Evolutionary conservation across 2,113 vertebrate species (phyloP), one percentile per base, ranked within the genome.

Genomic region (Syngnathoides biaculeatus): DNA sequence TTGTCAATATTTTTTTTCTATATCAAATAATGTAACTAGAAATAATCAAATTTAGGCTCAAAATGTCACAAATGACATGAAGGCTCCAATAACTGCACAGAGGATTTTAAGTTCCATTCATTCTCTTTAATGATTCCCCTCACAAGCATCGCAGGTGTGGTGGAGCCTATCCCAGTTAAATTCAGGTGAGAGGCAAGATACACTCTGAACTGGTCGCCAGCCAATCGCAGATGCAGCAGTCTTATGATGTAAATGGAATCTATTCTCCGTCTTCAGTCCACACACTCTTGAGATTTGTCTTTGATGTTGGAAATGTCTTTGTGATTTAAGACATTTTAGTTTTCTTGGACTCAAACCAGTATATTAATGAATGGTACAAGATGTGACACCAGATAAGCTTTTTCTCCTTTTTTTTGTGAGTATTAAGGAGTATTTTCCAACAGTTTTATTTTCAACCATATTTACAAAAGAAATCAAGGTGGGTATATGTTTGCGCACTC

Each of bases 361-460:
- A 90, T 89, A 94, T 92, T 90, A 94, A 94, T 92, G 94, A 83
- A 93, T 89, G 83, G 67, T 90, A 88, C 83, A 92, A 93, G 91
- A 93, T 22, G 6, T 27, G 52, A 30, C 26, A 93, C 93, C 92
- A 92, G 84, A 71, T 83, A 75, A 73, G 80, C 77, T 88, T 75
- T 91, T 93, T 88, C 71, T 88, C 91, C 81, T 78, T 75, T 56
- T 77, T 53, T 24, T 30, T 53, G 38, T 64, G 65, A 40, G 14
- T 27, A 30, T 15, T 30, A 17, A 11, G 52, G 22, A 55, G 22
- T 13, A 14, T 55, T 27, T 27, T 5, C 6, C 22, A 17, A 35
- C 17, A 14, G 26, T 55, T 6, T 26, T 24, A 55, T 6, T 55
- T 55, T 26, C 24, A 14, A 5, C 30, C 30, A 35, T 35, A 35